Conservation (phyloP, 2,113 vertebrate genomes). For the Sylvia atricapilla region DNA sequence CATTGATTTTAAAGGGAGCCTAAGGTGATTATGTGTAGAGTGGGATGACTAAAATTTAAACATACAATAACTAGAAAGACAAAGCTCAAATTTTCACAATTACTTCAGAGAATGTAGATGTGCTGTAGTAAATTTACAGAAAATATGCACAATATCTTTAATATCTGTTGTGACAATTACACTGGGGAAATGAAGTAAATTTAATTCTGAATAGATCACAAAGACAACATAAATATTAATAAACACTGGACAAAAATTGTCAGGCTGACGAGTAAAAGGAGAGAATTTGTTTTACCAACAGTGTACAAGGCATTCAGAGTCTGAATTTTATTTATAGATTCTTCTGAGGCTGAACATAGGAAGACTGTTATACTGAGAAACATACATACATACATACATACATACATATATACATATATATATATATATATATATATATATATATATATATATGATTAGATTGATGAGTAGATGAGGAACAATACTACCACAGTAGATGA, state of each 20-base stretch:
- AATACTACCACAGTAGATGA: not conserved
- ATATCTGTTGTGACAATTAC: not conserved
- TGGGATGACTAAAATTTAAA: not conserved
- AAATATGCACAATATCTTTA: not conserved
- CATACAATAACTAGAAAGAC: not conserved
- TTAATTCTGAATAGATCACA: not conserved
- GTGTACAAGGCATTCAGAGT: not conserved
- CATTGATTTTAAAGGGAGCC: not conserved
- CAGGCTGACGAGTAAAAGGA: not conserved
- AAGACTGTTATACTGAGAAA: not conserved
- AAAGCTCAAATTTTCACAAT: not conserved
- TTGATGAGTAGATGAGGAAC: not conserved
- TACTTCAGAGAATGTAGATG: not conserved
- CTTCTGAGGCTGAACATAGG: not conserved
- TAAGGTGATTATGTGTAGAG: not conserved
- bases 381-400: not conserved
- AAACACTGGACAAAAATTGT: not conserved
- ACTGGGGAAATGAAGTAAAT: not conserved
- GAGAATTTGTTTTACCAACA: not conserved
- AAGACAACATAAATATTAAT: not conserved
- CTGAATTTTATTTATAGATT: not conserved
- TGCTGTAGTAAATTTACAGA: not conserved
- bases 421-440: not conserved
- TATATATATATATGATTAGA: no score
- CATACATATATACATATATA: not conserved